Evolutionary conservation across 2,113 vertebrate species (phyloP).

Genomic region (Corydoras maculifer): DNA sequence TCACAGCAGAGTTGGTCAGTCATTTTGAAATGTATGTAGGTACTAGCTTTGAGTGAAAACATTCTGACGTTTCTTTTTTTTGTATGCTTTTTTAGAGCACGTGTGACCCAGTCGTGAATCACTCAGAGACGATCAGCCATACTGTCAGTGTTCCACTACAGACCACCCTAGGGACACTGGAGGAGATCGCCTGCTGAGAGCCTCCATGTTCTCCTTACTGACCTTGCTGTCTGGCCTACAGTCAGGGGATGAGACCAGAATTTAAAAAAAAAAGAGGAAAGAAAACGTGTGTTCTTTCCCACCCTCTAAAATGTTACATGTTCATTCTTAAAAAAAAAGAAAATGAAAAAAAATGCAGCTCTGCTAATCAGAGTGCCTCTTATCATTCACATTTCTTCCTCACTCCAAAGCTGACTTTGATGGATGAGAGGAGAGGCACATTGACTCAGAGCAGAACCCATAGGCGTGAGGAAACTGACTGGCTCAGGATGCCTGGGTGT

Average conservation of each 20-base stretch:
- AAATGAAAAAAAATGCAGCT: constrained; percentile 5
- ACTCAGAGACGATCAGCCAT: constrained; percentile 95
- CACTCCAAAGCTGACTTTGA: constrained; percentile 17
- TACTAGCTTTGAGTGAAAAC: background rate
- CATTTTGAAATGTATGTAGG: background rate
- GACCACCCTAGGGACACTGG: constrained; percentile 86
- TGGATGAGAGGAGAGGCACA: background rate
- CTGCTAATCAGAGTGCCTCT: background rate
- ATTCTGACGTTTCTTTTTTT: background rate
- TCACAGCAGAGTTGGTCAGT: background rate
- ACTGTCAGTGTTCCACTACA: constrained; percentile 89
- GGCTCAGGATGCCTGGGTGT: constrained; percentile 3
- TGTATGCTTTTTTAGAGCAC: constrained; percentile 71
- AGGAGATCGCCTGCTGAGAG: constrained; percentile 95
- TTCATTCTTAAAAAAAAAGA: constrained; percentile 27
- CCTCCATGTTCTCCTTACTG: constrained; percentile 50
- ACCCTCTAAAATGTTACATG: background rate
- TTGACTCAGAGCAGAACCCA: constrained; percentile 19
- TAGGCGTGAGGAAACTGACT: constrained; percentile 16
- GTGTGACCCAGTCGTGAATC: constrained; percentile 89
- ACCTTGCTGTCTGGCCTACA: constrained; percentile 27
- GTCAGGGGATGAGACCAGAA: constrained; percentile 5
- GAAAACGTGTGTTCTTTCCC: constrained; percentile 5
- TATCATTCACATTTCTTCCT: background rate
- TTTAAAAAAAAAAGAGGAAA: background rate